phyloP scores from a whole-genome alignment of 2,888 invertebrate species.

The Aricia artaxerxes region DNA sequence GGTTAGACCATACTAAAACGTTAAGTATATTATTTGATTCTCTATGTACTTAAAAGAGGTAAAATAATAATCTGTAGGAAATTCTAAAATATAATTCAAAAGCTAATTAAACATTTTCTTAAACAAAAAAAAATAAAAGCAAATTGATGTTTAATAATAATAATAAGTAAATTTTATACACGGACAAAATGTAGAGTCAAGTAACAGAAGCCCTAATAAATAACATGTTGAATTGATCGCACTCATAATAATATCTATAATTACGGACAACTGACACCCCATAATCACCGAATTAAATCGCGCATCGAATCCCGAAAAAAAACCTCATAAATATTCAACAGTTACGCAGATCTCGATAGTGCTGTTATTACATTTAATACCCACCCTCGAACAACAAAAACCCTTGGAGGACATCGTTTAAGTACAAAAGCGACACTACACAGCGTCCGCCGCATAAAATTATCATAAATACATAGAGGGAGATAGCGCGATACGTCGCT shows the following conservation, averaged over 20 bases:
- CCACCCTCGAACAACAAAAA: constrained; percentile 66
- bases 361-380: constrained; percentile 59
- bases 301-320: constrained; percentile 54
- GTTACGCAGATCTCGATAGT: constrained; percentile 50
- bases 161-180: background rate
- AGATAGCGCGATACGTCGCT: constrained; percentile 43
- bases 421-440: constrained; percentile 61
- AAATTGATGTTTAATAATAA: background rate
- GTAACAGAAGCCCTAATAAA: constrained; percentile 17
- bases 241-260: constrained; percentile 51
- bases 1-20: too few relatives aligned
- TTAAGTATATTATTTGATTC: too few relatives aligned
- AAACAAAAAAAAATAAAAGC: background rate
- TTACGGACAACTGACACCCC: constrained; percentile 68
- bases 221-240: constrained; percentile 30
- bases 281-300: constrained; percentile 67
- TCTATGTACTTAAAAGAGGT: too few relatives aligned
- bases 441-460: constrained; percentile 71
- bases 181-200: background rate
- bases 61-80: background rate
- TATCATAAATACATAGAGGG: constrained; percentile 74
- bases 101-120: background rate
- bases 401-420: constrained; percentile 71
- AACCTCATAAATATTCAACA: constrained; percentile 67
- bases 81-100: background rate